Conservation (phyloP, 2,797 vertebrate genomes). For the Micromesistius poutassou region DNA sequence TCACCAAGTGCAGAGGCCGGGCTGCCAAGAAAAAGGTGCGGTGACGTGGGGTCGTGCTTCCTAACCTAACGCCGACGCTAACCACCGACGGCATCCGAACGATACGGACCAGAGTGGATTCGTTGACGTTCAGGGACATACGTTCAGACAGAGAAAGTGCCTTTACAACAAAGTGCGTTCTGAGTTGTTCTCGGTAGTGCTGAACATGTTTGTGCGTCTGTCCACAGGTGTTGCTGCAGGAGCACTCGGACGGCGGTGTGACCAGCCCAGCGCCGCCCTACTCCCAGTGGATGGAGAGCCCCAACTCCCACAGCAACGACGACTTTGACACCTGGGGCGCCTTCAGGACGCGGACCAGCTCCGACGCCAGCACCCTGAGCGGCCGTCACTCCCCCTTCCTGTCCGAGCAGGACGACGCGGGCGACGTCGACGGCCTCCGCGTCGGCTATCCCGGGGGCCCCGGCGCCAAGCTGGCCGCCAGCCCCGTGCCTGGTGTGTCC, state of each 20-base stretch:
- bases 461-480: slow-evolving; percentile 79
- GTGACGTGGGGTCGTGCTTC: background rate
- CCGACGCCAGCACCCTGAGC: slow-evolving; percentile 92
- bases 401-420: slow-evolving; percentile 88
- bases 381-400: slow-evolving; percentile 92
- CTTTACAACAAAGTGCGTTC: background rate
- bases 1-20: slow-evolving; percentile 90
- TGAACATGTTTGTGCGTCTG: background rate
- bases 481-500: slow-evolving; percentile 88
- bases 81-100: background rate
- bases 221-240: slow-evolving; percentile 76
- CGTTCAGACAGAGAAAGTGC: background rate
- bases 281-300: slow-evolving; percentile 93
- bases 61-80: background rate
- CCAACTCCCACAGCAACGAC: slow-evolving; percentile 94
- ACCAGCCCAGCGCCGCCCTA: slow-evolving; percentile 89
- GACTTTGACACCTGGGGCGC: slow-evolving; percentile 94
- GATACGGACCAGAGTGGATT: background rate
- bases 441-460: slow-evolving; percentile 81
- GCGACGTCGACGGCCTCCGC: slow-evolving; percentile 83
- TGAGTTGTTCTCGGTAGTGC: background rate
- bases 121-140: background rate
- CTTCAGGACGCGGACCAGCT: slow-evolving; percentile 91
- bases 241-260: slow-evolving; percentile 79
- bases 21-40: slow-evolving; percentile 95